These are phyloP conservation scores for Ariopsis seemanni DNA, from an alignment of 2,113 vertebrate genomes.

Conservation along the genomic window DNA sequence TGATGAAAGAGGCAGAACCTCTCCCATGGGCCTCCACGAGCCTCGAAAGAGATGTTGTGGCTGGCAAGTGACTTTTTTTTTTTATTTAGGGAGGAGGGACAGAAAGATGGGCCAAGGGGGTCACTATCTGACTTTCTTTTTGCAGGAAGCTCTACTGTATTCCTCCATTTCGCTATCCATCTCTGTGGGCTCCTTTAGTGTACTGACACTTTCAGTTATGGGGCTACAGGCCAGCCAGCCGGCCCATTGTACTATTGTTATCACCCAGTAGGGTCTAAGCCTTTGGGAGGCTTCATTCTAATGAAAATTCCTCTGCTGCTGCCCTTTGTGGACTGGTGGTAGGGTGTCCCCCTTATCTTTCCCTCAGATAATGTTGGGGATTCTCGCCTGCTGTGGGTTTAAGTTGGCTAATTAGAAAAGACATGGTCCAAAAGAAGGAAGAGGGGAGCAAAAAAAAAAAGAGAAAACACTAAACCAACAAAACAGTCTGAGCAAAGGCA, in stretches of 20 bases:
- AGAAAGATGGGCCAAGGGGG: conserved; percentile 34
- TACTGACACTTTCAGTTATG: conserved; percentile 69
- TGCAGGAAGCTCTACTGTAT: conserved; percentile 60
- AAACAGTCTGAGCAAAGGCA: conserved; percentile 56
- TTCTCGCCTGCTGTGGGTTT: conserved; percentile 76
- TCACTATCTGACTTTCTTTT: conserved; percentile 47
- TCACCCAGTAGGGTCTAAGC: conserved; percentile 70
- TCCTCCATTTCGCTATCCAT: conserved; percentile 54
- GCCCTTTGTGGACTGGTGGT: conserved; percentile 72
- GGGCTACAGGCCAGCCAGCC: conserved; percentile 66
- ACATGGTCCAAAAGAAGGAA: conserved; percentile 59
- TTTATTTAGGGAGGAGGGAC: conserved; percentile 44
- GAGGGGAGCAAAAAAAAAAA: conserved; percentile 29
- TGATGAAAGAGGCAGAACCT: conserved; percentile 65
- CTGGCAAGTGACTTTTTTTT: conserved; percentile 47
- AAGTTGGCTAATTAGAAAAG: conserved; percentile 77
- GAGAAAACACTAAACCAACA: conserved; percentile 62
- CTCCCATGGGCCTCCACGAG: conserved; percentile 59
- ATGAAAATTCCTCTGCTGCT: conserved; percentile 79
- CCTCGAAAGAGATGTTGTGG: conserved; percentile 64
- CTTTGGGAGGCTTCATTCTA: conserved; percentile 75
- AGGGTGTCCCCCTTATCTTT: conserved; percentile 69
- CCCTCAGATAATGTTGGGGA: conserved; percentile 60
- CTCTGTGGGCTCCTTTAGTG: conserved; percentile 59
- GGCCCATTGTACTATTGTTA: conserved; percentile 71